Evolutionary conservation across 2,113 vertebrate species (phyloP), one percentile per base, ranked within the genome.

Genomic region (Thalassoma bifasciatum): DNA sequence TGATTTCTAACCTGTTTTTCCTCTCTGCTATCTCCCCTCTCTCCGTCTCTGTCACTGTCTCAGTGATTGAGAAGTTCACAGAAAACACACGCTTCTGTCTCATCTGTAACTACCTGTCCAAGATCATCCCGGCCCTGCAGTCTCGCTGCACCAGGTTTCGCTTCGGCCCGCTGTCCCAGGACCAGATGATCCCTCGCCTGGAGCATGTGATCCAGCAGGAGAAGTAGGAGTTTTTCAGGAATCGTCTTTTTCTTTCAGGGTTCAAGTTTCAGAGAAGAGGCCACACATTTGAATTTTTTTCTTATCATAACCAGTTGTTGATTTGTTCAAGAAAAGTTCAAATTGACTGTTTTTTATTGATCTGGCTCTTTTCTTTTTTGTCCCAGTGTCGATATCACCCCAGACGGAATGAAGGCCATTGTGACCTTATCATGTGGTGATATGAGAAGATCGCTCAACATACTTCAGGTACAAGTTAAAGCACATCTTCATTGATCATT

Each of bases 61-160:
- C 91, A 99, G 98, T 99, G 72, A 99, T 99, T 1, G 98, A 99
- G 89, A 99, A 99, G 82, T 99, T 96, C 88, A 99, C 98, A 0
- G 98, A 99, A 84, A 99, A 99, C 89, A 98, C 98, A 6, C 91
- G 97, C 0, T 99, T 99, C 51, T 99, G 98, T 82, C 93, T 99
- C 74, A 98, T 99, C 93, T 96, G 97, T 83, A 99, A 99, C 91
- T 99, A 99, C 89, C 93, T 99, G 64, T 99, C 98, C 56, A 98
- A 98, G 94, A 98, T 99, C 94, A 99, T 99, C 91, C 98, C 98
- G 0, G 98, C 98, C 1, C 87, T 99, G 86, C 98, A 99, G 83
- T 99, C 98, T 1, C 95, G 98, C 51, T 99, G 98, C 91, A 99
- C 98, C 0, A 92, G 98, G 59, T 99, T 99, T 90, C 96, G 97